Percentiles rank a stretch among this genome's conserved stretches.
Conservation (phyloP, 2,113 vertebrate genomes). For the Lepus americanus region DNA sequence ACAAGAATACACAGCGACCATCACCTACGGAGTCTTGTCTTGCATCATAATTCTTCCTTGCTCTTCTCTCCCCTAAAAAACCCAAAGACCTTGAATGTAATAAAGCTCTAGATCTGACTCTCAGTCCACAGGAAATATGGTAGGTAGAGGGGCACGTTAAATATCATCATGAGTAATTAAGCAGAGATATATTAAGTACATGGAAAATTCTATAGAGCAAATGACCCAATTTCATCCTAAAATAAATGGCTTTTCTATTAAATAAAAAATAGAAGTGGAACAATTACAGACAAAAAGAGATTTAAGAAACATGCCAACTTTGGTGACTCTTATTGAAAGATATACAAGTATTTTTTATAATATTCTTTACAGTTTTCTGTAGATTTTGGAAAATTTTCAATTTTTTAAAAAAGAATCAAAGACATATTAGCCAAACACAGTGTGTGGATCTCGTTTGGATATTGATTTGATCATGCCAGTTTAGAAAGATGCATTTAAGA, state of each 20-base stretch:
- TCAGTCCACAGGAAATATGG: background rate
- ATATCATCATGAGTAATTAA: background rate
- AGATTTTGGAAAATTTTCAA: slow-evolving; percentile 11
- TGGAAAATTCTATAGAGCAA: background rate
- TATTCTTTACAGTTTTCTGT: slow-evolving; percentile 25
- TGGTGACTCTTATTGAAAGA: background rate
- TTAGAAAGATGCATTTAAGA: background rate
- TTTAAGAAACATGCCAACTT: background rate
- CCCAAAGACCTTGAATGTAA: background rate
- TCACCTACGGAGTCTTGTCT: background rate
- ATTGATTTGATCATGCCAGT: slow-evolving; percentile 29
- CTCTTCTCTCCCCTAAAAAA: background rate
- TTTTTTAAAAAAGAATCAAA: background rate
- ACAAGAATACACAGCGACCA: background rate
- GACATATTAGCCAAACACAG: background rate
- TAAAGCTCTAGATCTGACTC: background rate
- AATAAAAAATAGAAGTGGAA: background rate
- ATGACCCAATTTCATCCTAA: slow-evolving; percentile 38
- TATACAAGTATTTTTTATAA: background rate
- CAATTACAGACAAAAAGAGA: background rate
- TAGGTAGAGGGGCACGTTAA: background rate
- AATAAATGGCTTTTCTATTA: background rate
- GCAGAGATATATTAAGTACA: background rate
- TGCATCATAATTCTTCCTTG: background rate
- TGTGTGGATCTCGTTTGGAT: background rate